phyloP scores from a whole-genome alignment of 2,113 vertebrate genomes.

The Tilapia sparmanii region DNA sequence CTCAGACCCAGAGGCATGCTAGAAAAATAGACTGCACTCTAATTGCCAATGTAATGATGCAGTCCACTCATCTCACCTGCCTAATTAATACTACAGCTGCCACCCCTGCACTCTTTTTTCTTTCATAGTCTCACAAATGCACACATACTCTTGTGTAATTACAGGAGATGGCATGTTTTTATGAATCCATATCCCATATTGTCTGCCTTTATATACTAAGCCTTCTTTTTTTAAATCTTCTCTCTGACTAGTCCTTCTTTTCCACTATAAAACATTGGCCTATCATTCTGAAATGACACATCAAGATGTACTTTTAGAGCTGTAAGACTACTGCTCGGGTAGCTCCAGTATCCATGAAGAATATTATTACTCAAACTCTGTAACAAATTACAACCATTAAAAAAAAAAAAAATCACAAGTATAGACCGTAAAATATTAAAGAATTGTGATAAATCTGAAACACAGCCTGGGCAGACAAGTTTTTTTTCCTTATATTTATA shows the following conservation, averaged over 20 bases:
- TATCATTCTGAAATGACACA: constrained; percentile 1
- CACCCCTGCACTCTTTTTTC: not conserved
- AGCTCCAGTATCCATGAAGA: not conserved
- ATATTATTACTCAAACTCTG: not conserved
- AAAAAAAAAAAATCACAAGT: not conserved
- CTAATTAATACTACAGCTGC: constrained; percentile 44
- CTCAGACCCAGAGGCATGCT: not conserved
- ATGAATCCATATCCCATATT: not conserved
- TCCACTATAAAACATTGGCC: not conserved
- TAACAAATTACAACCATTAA: not conserved
- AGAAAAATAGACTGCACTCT: constrained; percentile 26
- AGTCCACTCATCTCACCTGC: constrained; percentile 48
- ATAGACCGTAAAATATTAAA: not conserved
- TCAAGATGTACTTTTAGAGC: not conserved
- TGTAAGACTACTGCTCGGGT: not conserved
- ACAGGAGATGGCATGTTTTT: not conserved
- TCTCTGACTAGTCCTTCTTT: not conserved
- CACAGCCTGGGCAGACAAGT: not conserved
- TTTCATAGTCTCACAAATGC: not conserved
- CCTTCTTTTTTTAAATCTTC: not conserved
- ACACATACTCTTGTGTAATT: not conserved
- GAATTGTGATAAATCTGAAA: not conserved
- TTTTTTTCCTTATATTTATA: not conserved
- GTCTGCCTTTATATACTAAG: not conserved
- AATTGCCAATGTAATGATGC: constrained; percentile 43